A percentile compares a stretch with the other conserved stretches of the same genome.
These are phyloP conservation scores for Holothuria scabra DNA, from an alignment of 53 echinoderm and acorn worm genomes.

Conservation along the genomic window DNA sequence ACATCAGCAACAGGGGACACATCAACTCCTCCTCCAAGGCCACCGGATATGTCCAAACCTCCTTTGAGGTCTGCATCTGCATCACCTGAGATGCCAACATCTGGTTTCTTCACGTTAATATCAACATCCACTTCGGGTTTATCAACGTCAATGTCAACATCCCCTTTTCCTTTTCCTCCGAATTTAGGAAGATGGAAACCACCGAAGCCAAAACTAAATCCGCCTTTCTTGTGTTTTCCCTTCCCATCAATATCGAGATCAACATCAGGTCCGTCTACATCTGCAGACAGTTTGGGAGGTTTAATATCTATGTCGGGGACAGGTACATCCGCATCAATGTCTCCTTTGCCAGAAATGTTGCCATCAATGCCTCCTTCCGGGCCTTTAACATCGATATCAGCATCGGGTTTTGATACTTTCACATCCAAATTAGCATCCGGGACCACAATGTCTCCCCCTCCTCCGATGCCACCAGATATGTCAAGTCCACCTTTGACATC, in stretches of 20 bases:
- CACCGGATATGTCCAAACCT: conserved; percentile 44
- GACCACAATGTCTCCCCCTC: conserved; percentile 35
- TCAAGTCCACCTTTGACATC: conserved; percentile 40
- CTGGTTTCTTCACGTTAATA: conserved; percentile 18
- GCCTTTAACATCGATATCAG: conserved; percentile 49
- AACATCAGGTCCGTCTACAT: background rate
- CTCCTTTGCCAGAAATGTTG: conserved; percentile 42
- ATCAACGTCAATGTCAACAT: conserved; percentile 49
- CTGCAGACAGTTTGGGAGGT: background rate
- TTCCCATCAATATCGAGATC: conserved; percentile 38
- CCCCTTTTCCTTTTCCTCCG: conserved; percentile 54
- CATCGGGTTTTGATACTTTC: conserved; percentile 54
- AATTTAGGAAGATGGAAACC: conserved; percentile 13
- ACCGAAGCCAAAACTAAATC: conserved; percentile 68
- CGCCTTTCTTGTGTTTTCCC: conserved; percentile 61
- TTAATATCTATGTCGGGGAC: conserved; percentile 23
- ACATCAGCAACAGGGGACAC: conserved; percentile 59
- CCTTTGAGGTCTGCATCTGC: conserved; percentile 49
- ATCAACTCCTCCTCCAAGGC: conserved; percentile 48
- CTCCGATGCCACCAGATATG: conserved; percentile 38
- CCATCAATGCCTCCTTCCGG: conserved; percentile 17
- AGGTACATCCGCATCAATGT: conserved; percentile 53
- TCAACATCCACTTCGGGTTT: conserved; percentile 39
- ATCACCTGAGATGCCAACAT: conserved; percentile 56
- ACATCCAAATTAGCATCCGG: conserved; percentile 62